Percentiles rank a stretch among this genome's conserved stretches.
phyloP scores from a whole-genome alignment of 2,888 invertebrate genomes.

The Pyrrhosoma nymphula region DNA sequence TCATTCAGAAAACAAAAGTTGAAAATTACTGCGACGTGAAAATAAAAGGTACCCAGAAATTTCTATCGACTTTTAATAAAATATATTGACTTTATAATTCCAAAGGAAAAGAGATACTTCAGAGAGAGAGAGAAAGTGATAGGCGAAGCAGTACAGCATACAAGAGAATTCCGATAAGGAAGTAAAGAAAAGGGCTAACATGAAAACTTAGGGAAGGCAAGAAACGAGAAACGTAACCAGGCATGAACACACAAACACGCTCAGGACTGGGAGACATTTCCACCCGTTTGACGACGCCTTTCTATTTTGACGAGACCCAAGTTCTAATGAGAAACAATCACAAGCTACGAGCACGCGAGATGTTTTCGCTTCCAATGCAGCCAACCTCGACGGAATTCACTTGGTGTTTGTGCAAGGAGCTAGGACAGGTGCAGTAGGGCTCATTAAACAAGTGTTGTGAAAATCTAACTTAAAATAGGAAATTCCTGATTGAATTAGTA shows the following conservation, averaged over 20 bases:
- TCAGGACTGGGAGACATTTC: background rate
- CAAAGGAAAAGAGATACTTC: too few species aligned
- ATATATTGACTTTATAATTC: too few species aligned
- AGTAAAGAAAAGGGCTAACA: background rate
- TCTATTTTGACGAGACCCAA: background rate
- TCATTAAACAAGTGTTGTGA: background rate
- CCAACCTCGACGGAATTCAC: background rate
- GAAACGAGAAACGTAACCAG: background rate
- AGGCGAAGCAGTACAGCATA: background rate
- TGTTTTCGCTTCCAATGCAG: background rate
- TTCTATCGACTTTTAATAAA: too few species aligned
- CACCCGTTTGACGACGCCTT: background rate
- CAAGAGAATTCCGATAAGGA: background rate
- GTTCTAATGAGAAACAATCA: conserved; percentile 34
- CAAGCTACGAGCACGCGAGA: background rate
- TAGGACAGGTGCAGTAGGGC: background rate
- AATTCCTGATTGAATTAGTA: background rate
- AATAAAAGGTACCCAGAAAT: too few species aligned
- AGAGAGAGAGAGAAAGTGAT: too few species aligned
- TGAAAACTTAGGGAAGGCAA: background rate
- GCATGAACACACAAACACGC: background rate
- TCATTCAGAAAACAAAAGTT: too few species aligned
- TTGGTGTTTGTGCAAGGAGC: background rate
- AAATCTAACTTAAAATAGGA: background rate
- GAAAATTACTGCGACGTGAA: too few species aligned